phyloP scores from a whole-genome alignment of 2,888 invertebrate species.

The Rhingia rostrata region DNA sequence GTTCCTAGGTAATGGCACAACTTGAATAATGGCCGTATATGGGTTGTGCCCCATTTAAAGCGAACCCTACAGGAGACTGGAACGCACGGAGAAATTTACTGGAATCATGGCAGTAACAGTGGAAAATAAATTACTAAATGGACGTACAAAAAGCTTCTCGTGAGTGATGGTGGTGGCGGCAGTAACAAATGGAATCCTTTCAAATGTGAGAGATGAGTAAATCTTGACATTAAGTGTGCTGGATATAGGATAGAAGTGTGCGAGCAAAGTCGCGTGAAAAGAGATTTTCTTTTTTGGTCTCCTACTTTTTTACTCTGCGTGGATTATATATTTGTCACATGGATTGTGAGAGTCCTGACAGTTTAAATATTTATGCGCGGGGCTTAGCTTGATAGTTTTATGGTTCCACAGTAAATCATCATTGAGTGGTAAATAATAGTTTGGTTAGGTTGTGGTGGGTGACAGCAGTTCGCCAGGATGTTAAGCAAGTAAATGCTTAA shows the following conservation, averaged over 20 bases:
- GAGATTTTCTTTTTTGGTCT: constrained; percentile 5
- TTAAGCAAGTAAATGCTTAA: too few species aligned
- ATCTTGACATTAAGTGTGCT: constrained; percentile 49
- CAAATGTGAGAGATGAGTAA: constrained; percentile 65
- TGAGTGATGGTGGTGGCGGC: constrained; percentile 60
- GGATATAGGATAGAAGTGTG: constrained; percentile 8
- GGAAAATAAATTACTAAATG: constrained; percentile 62
- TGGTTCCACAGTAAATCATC: too few species aligned
- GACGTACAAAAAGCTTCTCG: constrained; percentile 63
- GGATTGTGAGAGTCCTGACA: neutral
- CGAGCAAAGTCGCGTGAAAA: constrained; percentile 17
- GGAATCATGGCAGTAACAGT: constrained; percentile 43
- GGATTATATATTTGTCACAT: neutral
- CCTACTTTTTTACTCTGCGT: too few species aligned
- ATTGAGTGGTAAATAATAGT: too few species aligned
- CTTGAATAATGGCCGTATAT: constrained; percentile 62
- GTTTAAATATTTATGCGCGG: constrained; percentile 3
- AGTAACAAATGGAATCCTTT: constrained; percentile 66
- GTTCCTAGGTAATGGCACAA: constrained; percentile 53
- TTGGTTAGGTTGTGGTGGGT: too few species aligned
- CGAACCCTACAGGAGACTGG: constrained; percentile 28
- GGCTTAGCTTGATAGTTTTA: neutral
- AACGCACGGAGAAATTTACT: constrained; percentile 32
- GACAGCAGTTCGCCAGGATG: too few species aligned
- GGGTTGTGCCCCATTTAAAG: constrained; percentile 49